A percentile compares a stretch with the other conserved stretches of the same genome.
Conservation (phyloP, 2,888 invertebrate species). For the Crioceris asparagi region DNA sequence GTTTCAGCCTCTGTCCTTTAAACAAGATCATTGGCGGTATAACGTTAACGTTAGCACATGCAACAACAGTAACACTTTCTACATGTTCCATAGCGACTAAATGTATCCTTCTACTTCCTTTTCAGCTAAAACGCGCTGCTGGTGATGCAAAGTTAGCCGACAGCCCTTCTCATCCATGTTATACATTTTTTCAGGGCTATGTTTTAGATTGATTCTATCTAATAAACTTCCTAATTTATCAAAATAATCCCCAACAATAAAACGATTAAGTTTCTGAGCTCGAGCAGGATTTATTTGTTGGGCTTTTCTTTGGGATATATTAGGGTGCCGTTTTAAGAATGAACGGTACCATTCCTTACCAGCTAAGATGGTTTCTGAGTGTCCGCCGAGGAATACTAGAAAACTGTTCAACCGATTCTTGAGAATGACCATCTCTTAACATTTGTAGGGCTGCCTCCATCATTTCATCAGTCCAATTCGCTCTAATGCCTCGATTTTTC, state of each 20-base stretch:
- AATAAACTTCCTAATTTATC: conserved; percentile 12
- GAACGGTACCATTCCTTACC: conserved; percentile 10
- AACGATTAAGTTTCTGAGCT: no score
- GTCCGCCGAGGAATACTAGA: conserved; percentile 4
- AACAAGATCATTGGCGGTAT: conserved; percentile 22
- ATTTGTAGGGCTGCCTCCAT: neutral
- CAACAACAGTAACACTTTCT: neutral
- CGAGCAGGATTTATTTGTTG: no score
- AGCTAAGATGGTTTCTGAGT: conserved; percentile 7
- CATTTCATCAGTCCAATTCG: neutral
- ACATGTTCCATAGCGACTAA: neutral
- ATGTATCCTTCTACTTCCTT: neutral
- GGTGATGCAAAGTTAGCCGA: conserved; percentile 24
- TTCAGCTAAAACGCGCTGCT: neutral
- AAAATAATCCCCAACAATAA: conserved; percentile 14
- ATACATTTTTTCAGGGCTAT: conserved; percentile 14
- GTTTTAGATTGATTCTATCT: neutral
- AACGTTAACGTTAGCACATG: conserved; percentile 14
- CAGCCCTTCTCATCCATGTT: conserved; percentile 28
- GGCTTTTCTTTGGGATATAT: conserved; percentile 17
- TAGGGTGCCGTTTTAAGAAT: conserved; percentile 12
- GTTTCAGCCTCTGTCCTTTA: conserved; percentile 13
- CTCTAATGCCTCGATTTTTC: no score
- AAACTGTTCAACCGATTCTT: neutral
- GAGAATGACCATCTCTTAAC: neutral